Conservation (phyloP, 2,797 vertebrate species). For the Rhabdophis nuchalis region DNA sequence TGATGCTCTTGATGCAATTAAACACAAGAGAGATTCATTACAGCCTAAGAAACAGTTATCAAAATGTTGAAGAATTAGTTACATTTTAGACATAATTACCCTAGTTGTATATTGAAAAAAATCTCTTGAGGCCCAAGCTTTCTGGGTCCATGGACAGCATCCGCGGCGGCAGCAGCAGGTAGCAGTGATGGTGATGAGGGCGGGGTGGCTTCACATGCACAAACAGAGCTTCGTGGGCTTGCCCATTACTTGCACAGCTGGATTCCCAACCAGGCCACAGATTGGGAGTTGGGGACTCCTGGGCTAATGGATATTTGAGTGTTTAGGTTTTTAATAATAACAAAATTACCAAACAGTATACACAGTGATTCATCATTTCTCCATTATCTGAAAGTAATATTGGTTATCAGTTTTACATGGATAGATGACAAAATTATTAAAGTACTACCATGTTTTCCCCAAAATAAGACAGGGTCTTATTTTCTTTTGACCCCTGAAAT, state of each 20-base stretch:
- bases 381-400: not conserved
- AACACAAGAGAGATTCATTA: conserved; percentile 1
- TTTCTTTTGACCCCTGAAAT: no score
- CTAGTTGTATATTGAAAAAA: conserved; percentile 19
- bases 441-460: no score
- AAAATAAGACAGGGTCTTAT: no score
- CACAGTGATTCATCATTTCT: not conserved
- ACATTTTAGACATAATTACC: conserved; percentile 14
- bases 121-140: not conserved
- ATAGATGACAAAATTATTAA: not conserved
- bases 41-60: not conserved
- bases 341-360: not conserved
- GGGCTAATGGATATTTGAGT: not conserved
- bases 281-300: no score
- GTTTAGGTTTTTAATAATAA: not conserved
- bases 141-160: no score
- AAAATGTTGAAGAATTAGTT: not conserved
- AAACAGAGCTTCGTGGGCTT: no score
- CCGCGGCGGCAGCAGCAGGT: no score
- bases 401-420: not conserved
- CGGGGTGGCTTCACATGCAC: no score
- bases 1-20: not conserved
- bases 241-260: no score
- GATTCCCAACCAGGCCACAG: no score
- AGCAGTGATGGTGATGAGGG: no score